Conservation (phyloP, 2,797 vertebrate species). For the Dermochelys coriacea region DNA sequence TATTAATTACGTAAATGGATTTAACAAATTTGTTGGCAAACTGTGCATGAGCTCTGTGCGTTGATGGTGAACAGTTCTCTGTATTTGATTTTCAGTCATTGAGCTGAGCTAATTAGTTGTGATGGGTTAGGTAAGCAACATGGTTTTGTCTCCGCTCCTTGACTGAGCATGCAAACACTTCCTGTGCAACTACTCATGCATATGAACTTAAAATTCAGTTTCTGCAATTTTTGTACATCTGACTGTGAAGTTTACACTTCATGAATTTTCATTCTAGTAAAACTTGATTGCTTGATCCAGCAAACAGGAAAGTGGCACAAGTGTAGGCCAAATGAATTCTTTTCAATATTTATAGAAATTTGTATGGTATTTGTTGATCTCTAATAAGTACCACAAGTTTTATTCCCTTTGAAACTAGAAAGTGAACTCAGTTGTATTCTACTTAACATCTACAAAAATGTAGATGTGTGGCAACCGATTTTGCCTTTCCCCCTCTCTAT, state of each 20-base stretch:
- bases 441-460: background rate
- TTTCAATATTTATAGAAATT: background rate
- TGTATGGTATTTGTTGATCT: background rate
- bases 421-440: fast-evolving
- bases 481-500: background rate
- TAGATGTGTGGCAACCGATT: fast-evolving
- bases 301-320: background rate
- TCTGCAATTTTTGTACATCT: fast-evolving
- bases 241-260: too few relatives aligned
- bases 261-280: background rate
- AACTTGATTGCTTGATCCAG: background rate
- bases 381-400: background rate
- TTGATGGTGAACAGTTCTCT: background rate
- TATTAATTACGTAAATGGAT: background rate
- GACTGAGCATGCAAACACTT: background rate
- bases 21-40: background rate
- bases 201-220: background rate
- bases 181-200: background rate
- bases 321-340: background rate
- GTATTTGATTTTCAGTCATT: background rate
- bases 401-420: background rate
- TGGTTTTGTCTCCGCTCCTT: fast-evolving
- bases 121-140: background rate
- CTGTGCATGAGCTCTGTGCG: fast-evolving
- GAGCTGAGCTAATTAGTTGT: background rate